These are phyloP conservation scores for Cettia cetti DNA, from an alignment of 2,113 vertebrate genomes.

Conservation along the genomic window DNA sequence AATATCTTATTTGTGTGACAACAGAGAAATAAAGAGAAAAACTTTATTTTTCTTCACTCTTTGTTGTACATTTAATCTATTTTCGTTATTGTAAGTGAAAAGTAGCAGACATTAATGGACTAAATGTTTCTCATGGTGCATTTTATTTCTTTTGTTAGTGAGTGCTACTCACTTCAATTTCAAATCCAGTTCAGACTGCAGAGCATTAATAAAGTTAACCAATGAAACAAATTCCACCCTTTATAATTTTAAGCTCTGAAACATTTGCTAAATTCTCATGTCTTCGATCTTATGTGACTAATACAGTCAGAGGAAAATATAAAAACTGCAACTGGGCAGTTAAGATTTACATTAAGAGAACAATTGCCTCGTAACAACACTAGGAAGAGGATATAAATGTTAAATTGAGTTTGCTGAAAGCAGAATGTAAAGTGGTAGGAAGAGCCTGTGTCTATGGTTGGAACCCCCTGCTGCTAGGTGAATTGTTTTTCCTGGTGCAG, in stretches of 20 bases:
- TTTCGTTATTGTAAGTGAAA: not conserved
- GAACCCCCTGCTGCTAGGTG: not conserved
- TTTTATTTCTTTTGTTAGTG: not conserved
- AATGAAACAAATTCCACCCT: not conserved
- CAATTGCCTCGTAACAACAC: conserved; percentile 42
- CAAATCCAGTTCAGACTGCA: not conserved
- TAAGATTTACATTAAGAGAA: conserved; percentile 54
- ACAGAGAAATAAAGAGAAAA: not conserved
- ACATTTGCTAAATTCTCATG: conserved; percentile 34
- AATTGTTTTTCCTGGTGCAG: not conserved
- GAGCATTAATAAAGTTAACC: not conserved
- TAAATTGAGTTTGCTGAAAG: conserved; percentile 63
- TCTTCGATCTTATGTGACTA: conserved; percentile 32
- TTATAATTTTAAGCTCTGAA: conserved; percentile 34
- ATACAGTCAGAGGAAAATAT: conserved; percentile 14
- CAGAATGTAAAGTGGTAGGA: not conserved
- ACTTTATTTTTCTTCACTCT: not conserved
- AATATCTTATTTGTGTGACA: not conserved
- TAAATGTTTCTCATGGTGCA: not conserved
- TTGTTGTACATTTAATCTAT: not conserved
- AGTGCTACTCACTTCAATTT: not conserved
- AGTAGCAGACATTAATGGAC: not conserved
- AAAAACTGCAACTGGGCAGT: conserved; percentile 34
- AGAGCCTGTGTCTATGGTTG: not conserved
- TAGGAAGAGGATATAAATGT: not conserved